Conservation (phyloP, 2,797 vertebrate species). For the Eremophila alpestris region DNA sequence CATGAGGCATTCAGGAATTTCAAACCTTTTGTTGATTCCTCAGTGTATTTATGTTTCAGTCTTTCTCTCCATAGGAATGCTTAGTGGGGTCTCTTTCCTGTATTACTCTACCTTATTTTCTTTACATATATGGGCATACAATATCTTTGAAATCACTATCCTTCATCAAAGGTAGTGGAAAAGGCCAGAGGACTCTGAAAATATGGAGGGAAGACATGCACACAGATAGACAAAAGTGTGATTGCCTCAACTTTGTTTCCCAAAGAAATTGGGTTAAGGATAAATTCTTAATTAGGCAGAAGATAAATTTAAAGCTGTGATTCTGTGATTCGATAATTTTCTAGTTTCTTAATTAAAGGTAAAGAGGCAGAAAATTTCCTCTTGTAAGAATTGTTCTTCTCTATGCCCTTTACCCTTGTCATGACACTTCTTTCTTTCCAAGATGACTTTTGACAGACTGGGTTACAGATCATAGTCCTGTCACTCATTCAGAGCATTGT, state of each 20-base stretch:
- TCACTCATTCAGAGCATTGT: not conserved
- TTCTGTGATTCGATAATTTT: not conserved
- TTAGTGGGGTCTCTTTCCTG: not conserved
- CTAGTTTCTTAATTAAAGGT: not conserved
- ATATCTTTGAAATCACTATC: not conserved
- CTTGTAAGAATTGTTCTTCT: not conserved
- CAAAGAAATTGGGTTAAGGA: not conserved
- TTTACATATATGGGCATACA: not conserved
- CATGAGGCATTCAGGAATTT: conserved; percentile 6
- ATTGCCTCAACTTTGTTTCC: not conserved
- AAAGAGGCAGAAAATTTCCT: not conserved
- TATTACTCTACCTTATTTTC: not conserved
- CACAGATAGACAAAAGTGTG: not conserved
- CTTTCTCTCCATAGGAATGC: not conserved
- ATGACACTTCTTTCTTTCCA: not conserved
- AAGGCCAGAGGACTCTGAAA: not conserved
- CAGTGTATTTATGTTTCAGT: not conserved
- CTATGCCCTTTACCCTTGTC: fast-evolving
- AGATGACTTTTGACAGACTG: not conserved
- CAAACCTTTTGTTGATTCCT: conserved; percentile 21
- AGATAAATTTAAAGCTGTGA: not conserved
- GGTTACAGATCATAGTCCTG: not conserved
- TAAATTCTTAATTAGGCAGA: not conserved
- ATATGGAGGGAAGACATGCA: not conserved
- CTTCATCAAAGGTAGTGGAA: not conserved